Conservation (phyloP, 2,797 vertebrate species). For the Hemitrygon akajei region DNA sequence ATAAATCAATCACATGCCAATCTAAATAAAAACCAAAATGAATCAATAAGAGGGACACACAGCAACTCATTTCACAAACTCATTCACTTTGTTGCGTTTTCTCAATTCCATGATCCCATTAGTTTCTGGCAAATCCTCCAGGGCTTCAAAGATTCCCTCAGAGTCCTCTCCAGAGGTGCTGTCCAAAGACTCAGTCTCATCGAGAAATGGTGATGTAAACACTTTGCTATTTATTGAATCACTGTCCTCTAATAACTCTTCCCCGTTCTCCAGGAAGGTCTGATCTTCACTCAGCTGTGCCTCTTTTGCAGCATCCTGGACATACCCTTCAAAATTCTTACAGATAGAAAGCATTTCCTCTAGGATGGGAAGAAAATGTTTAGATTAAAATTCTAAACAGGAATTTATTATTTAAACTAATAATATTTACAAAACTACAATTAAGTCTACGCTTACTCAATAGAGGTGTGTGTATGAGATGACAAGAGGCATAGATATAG, state of each 20-base stretch:
- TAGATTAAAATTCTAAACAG: not conserved
- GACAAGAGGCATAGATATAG: no score
- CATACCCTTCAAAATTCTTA: not conserved
- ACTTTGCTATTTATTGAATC: slow-evolving; percentile 38
- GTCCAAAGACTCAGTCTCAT: not conserved
- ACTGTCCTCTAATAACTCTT: slow-evolving; percentile 40
- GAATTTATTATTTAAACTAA: not conserved
- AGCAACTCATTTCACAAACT: slow-evolving; percentile 40
- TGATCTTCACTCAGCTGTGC: not conserved
- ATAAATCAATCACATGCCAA: not conserved
- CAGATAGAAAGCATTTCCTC: not conserved
- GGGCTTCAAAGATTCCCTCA: slow-evolving; percentile 48
- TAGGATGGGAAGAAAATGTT: not conserved
- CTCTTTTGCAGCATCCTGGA: not conserved
- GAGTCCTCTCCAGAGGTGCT: not conserved
- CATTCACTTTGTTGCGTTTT: slow-evolving; percentile 67
- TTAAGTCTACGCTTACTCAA: no score
- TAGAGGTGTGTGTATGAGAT: no score
- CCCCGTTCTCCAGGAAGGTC: slow-evolving; percentile 24
- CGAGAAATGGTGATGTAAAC: not conserved
- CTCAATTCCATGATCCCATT: slow-evolving; percentile 55
- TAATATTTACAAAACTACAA: not conserved
- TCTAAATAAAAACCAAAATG: not conserved
- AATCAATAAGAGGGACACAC: not conserved
- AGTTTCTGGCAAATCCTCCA: slow-evolving; percentile 41